A percentile compares a stretch with the other conserved stretches of the same genome.
Evolutionary conservation across 2,888 invertebrate genomes (phyloP).

Genomic region (Stenodema calcarata): DNA sequence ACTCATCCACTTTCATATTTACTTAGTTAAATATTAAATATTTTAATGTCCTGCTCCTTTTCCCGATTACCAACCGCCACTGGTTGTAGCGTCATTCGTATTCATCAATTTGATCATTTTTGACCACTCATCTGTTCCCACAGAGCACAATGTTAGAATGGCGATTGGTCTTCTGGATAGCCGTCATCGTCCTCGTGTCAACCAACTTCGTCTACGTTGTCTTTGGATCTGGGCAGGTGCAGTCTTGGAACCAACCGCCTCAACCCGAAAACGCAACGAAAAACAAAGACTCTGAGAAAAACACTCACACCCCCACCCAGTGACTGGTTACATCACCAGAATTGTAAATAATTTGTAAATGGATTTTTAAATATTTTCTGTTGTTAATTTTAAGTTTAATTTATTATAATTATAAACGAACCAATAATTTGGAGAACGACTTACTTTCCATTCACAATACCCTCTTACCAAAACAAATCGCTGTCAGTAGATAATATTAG

Average conservation of each 20-base stretch:
- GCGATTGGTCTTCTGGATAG: slow-evolving; percentile 81
- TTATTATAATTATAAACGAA: background rate
- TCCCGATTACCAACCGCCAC: no score
- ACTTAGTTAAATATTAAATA: no score
- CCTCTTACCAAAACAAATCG: no score
- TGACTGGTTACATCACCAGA: background rate
- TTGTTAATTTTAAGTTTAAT: background rate
- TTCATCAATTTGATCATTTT: no score
- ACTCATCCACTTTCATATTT: no score
- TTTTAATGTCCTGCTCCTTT: no score
- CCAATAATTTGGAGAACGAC: background rate
- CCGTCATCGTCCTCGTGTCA: slow-evolving; percentile 71
- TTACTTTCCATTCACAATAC: no score
- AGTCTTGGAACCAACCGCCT: slow-evolving; percentile 72
- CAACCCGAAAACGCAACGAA: background rate
- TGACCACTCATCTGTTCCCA: slow-evolving; percentile 7
- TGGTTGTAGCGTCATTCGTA: no score
- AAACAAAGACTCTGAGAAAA: slow-evolving; percentile 20
- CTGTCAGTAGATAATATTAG: no score
- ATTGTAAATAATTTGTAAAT: background rate
- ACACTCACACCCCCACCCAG: background rate
- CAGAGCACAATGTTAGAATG: slow-evolving; percentile 67
- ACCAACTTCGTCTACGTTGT: slow-evolving; percentile 74
- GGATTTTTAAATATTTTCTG: background rate
- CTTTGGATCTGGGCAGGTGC: slow-evolving; percentile 76